Evolutionary conservation across 2,888 invertebrate species (phyloP), one percentile per base, ranked within the genome.

Genomic region (Andrena dorsata): DNA sequence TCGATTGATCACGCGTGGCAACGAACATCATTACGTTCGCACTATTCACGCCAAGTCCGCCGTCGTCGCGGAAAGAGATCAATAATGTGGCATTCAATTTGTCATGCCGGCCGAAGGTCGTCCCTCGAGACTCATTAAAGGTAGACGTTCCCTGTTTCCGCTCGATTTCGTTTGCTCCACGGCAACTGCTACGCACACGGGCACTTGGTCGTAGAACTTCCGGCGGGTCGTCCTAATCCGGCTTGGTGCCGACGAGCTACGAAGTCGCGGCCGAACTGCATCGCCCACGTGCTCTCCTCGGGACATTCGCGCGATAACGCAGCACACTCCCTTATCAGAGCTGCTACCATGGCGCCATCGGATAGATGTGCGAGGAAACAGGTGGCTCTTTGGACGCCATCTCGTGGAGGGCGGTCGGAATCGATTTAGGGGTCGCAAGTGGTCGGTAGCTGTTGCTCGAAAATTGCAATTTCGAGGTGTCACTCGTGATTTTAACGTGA

Each of bases 281-380:
- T 88, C 71, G 76, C 85, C 84, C 90, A 90, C 90, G 91, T 91
- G 90, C 86, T 87, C 68, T 77, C 23, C 8, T 74, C 65, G 30
- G 74, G 68, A 73, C 69, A 76, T 64, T 30, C 28, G 0, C 30
- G 60, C 13, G 88, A 70, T 88, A 89, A 83, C 60, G 64, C 58
- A 84, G 88, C 26, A n/a, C n/a, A 3, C 76, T 60, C 10, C 30
- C 30, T 85, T 86, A 83, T 75, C 88, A 53, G 58, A 5, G n/a
- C 7, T 5, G 30, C 73, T 60, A 78, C 47, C 10, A 30, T 41
- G 7, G 69, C 71, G 77, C 77, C 77, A 86, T 77, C 88, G 30
- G n/a, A 26, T 73, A 71, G 75, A 61, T 7, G 20, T 7, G 7
- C 56, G 20, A 0, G 23, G 78, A 85, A 78, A 23, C 63, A 16